Conservation (phyloP, 2,113 vertebrate genomes). For the Larimichthys crocea region DNA sequence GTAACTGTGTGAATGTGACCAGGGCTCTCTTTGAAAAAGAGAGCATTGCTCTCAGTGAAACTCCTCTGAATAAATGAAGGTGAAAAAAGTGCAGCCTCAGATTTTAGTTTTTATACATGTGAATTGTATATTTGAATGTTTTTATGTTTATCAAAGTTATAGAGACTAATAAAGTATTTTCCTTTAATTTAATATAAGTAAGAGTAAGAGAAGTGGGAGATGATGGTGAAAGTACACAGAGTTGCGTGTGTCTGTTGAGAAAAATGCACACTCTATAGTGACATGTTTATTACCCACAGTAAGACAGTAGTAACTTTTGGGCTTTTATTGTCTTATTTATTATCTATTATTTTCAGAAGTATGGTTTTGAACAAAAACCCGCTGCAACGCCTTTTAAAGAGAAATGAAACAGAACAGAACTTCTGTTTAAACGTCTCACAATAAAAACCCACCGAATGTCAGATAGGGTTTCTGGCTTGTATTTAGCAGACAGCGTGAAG, state of each 20-base stretch:
- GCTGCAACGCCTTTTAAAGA: constrained; percentile 27
- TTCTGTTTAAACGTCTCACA: constrained; percentile 32
- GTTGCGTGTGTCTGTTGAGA: constrained; percentile 6
- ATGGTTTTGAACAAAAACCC: constrained; percentile 13
- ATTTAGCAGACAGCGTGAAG: constrained; percentile 65
- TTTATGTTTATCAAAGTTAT: neutral
- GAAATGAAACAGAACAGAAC: constrained; percentile 57
- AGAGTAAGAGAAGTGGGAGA: neutral
- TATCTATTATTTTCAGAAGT: constrained; percentile 29
- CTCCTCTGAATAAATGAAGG: too few species aligned
- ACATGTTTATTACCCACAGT: neutral
- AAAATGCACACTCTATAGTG: neutral
- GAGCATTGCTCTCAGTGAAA: too few species aligned
- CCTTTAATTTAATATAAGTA: neutral
- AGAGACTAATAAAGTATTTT: neutral
- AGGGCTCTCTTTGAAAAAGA: too few species aligned
- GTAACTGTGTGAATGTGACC: too few species aligned
- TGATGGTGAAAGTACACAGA: neutral
- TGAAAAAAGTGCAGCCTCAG: too few species aligned
- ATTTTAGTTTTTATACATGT: too few species aligned
- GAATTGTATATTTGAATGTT: neutral
- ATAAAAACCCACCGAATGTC: constrained; percentile 52
- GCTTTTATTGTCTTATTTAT: neutral
- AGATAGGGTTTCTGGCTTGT: constrained; percentile 49
- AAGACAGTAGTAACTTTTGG: constrained; percentile 19